A percentile compares a stretch with the other conserved stretches of the same genome.
Conservation (phyloP, 2,797 vertebrate genomes). For the Megalops cyprinoides region DNA sequence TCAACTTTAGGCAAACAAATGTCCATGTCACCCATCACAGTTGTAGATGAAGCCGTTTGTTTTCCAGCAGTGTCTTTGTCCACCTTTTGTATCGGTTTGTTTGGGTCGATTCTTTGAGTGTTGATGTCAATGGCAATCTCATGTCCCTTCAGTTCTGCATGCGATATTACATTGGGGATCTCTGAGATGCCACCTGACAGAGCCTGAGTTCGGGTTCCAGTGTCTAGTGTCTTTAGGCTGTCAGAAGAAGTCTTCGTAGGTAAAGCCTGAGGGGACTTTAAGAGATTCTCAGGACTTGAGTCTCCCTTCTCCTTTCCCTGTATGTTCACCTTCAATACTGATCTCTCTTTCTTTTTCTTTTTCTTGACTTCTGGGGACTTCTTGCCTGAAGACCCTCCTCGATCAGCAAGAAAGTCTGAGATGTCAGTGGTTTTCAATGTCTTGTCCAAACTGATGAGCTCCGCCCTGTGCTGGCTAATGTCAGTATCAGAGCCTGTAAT, state of each 20-base stretch:
- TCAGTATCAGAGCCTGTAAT: constrained; percentile 62
- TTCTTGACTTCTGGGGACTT: constrained; percentile 64
- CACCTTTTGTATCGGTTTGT: constrained; percentile 14
- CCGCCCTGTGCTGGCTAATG: constrained; percentile 66
- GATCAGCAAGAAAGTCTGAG: constrained; percentile 56
- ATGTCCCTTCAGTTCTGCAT: constrained; percentile 44
- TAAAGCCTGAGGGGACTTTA: constrained; percentile 58
- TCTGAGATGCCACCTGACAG: constrained; percentile 45
- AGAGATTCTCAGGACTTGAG: constrained; percentile 38
- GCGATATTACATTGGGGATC: constrained; percentile 45
- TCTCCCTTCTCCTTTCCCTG: constrained; percentile 66
- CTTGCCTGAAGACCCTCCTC: constrained; percentile 41
- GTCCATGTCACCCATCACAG: constrained; percentile 46
- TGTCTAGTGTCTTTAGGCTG: constrained; percentile 65
- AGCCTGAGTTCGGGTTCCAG: constrained; percentile 62
- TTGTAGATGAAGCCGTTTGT: constrained; percentile 35
- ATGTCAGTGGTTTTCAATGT: constrained; percentile 72
- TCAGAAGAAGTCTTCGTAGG: constrained; percentile 64
- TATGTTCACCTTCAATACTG: constrained; percentile 72
- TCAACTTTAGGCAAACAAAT: constrained; percentile 58
- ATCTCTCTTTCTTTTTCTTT: constrained; percentile 66
- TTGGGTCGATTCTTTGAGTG: constrained; percentile 32
- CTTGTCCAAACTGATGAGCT: constrained; percentile 68
- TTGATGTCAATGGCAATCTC: constrained; percentile 47
- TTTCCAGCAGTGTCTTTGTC: constrained; percentile 39